Conservation (phyloP, 2,113 vertebrate species). For the Dipodomys spectabilis region DNA sequence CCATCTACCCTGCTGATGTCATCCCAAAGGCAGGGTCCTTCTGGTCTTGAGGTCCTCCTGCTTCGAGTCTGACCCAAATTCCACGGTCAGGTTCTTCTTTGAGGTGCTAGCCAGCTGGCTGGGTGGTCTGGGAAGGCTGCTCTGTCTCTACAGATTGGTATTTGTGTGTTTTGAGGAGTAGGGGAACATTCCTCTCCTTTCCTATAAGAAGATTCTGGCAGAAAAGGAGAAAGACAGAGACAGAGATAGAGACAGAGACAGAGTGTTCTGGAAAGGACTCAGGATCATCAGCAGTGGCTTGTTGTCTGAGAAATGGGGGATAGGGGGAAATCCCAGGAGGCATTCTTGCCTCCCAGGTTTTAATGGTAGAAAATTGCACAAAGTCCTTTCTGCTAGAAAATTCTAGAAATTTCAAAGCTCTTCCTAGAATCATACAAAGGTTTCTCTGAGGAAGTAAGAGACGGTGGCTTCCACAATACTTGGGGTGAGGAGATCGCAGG, state of each 20-base stretch:
- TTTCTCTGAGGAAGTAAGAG: background rate
- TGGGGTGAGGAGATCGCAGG: background rate
- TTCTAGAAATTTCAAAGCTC: background rate
- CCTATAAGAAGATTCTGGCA: constrained; percentile 13
- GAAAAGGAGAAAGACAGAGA: background rate
- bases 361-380: background rate
- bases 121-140: background rate
- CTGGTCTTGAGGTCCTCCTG: background rate
- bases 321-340: background rate
- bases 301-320: background rate
- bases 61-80: background rate
- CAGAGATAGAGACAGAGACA: background rate
- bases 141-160: background rate
- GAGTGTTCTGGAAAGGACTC: constrained; percentile 1
- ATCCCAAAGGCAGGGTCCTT: background rate
- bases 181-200: background rate
- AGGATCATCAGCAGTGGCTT: background rate
- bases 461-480: background rate
- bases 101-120: background rate
- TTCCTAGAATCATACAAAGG: background rate
- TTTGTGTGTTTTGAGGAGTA: background rate
- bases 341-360: background rate
- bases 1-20: background rate
- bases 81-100: background rate
- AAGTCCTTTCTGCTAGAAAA: background rate